Conservation (phyloP, 2,888 invertebrate species). For the Ennomos fuscantarius region DNA sequence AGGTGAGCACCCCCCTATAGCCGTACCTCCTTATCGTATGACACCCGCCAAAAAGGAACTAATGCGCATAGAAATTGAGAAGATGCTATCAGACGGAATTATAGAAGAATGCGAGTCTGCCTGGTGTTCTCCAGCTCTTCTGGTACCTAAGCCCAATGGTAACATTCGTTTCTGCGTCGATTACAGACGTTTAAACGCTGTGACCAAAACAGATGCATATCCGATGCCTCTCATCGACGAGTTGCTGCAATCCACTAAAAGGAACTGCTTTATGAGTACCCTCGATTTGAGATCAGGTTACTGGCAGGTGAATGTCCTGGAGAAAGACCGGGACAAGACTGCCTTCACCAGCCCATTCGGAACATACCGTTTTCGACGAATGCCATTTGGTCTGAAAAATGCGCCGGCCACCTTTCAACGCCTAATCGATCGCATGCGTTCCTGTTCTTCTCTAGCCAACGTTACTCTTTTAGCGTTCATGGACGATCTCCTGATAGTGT, state of each 20-base stretch:
- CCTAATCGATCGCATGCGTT: neutral
- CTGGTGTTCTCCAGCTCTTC: neutral
- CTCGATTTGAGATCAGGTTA: neutral
- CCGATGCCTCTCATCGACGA: neutral
- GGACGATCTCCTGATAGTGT: neutral
- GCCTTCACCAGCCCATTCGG: neutral
- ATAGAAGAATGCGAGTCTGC: neutral
- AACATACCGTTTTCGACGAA: neutral
- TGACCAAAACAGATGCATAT: neutral
- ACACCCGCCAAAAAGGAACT: neutral
- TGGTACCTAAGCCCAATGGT: neutral
- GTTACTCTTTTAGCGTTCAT: neutral
- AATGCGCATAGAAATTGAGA: neutral
- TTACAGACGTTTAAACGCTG: neutral
- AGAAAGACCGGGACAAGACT: neutral
- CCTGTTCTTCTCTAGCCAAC: neutral
- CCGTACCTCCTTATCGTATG: slow-evolving; percentile 9
- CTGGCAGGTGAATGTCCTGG: neutral
- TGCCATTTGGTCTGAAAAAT: slow-evolving; percentile 9
- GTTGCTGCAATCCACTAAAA: neutral
- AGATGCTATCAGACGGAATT: neutral
- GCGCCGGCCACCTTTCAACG: neutral
- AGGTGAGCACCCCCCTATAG: slow-evolving; percentile 5
- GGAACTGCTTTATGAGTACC: neutral
- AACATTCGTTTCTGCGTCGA: neutral